Percentiles rank a stretch among this genome's conserved stretches.
Conservation (phyloP, 2,113 vertebrate species). For the Columbina picui region DNA sequence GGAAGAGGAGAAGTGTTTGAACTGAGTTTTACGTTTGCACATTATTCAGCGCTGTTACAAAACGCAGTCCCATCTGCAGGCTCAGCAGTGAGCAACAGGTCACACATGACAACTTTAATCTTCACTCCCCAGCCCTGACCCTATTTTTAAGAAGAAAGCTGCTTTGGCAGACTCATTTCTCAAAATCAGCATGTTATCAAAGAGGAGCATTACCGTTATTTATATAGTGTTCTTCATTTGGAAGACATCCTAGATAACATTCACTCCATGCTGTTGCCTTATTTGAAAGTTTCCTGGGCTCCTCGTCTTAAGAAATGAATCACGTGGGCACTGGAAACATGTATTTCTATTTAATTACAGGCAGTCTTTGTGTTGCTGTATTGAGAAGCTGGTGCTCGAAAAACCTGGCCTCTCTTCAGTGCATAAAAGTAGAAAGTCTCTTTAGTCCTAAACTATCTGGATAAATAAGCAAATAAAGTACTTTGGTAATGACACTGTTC, state of each 20-base stretch:
- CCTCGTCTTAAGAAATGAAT: background rate
- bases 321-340: background rate
- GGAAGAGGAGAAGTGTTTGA: background rate
- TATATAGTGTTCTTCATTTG: background rate
- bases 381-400: background rate
- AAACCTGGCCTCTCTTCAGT: background rate
- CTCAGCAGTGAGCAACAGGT: constrained; percentile 35
- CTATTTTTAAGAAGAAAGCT: constrained; percentile 7
- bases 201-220: background rate
- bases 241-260: constrained; percentile 22
- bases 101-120: background rate
- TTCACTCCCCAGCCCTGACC: background rate
- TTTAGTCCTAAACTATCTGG: background rate
- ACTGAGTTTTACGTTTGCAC: background rate
- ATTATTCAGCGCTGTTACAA: background rate
- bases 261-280: background rate
- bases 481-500: background rate
- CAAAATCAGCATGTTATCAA: constrained; percentile 19
- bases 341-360: background rate
- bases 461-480: constrained; percentile 8
- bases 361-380: background rate
- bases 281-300: background rate
- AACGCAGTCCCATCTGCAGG: background rate
- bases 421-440: background rate
- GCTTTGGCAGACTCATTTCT: constrained; percentile 27